phyloP scores from a whole-genome alignment of 2,888 invertebrate species.

The Cantharis rufa region DNA sequence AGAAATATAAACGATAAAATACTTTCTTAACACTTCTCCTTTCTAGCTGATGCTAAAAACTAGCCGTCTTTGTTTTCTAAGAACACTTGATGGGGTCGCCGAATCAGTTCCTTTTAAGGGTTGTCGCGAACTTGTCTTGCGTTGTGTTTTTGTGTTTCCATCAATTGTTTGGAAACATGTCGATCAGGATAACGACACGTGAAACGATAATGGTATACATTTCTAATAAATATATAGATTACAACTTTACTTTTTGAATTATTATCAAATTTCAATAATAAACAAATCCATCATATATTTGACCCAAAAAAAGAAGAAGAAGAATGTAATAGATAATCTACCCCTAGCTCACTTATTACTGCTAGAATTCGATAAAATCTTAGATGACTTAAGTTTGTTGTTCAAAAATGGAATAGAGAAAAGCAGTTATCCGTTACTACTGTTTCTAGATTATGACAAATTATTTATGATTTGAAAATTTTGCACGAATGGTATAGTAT shows the following conservation, averaged over 20 bases:
- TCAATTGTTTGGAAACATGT: not conserved
- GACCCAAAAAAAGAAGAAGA: not conserved
- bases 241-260: not conserved
- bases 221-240: not conserved
- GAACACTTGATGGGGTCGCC: constrained; percentile 39
- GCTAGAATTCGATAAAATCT: not conserved
- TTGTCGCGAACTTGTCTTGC: constrained; percentile 35
- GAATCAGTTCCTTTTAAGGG: constrained; percentile 42
- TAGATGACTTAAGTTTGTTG: not conserved
- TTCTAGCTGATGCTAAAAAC: constrained; percentile 36
- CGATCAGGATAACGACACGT: not conserved
- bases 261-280: not conserved
- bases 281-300: not conserved
- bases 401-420: not conserved
- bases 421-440: not conserved
- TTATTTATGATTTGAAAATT: not conserved
- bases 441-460: not conserved
- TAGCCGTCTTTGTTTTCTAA: constrained; percentile 41
- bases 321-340: too few species aligned
- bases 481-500: not conserved
- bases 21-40: constrained; percentile 39
- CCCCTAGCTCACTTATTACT: not conserved
- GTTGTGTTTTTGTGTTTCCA: constrained; percentile 32
- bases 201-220: not conserved
- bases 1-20: constrained; percentile 25